phyloP scores from a whole-genome alignment of 2,797 vertebrate species.

The Mycteria americana region DNA sequence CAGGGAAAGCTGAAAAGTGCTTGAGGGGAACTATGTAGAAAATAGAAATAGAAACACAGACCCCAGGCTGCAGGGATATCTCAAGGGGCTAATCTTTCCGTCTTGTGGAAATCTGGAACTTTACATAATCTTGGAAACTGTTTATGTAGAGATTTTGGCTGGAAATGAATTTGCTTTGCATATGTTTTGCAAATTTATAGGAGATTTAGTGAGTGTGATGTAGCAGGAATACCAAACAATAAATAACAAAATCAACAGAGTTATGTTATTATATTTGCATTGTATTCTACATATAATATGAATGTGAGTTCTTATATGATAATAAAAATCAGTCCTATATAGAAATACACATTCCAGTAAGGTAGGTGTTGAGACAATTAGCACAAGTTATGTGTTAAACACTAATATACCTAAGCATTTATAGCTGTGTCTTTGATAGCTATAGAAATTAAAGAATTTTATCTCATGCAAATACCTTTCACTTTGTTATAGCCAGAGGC shows the following conservation, averaged over 20 bases:
- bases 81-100: constrained; percentile 11
- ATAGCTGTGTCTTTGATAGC: background rate
- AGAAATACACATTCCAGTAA: background rate
- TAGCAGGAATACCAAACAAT: background rate
- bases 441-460: background rate
- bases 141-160: background rate
- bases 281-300: background rate
- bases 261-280: background rate
- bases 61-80: background rate
- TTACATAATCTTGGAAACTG: background rate
- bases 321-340: background rate
- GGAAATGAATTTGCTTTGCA: background rate
- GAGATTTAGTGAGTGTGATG: background rate
- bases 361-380: background rate
- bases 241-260: background rate
- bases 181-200: background rate
- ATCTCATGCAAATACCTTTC: background rate
- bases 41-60: background rate
- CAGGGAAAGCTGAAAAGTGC: background rate
- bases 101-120: background rate
- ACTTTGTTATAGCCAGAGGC: background rate
- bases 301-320: background rate
- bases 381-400: background rate
- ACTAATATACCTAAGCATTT: background rate
- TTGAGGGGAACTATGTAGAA: background rate